phyloP scores from a whole-genome alignment of 2,888 invertebrate genomes.

The Ichneumoninae sp. region DNA sequence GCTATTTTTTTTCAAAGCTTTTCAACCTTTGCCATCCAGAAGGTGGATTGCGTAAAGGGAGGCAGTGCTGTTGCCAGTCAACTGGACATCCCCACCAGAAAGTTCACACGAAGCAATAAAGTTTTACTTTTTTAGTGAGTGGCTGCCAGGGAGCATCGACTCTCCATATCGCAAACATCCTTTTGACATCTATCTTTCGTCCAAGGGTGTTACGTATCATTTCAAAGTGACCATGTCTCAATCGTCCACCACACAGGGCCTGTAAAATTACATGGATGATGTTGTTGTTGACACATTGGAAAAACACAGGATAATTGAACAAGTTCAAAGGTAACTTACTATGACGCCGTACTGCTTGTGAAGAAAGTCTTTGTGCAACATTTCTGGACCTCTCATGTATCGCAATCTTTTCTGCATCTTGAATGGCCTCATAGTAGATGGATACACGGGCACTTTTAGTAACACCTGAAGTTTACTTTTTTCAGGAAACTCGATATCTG shows the following conservation, averaged over 20 bases:
- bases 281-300: not conserved
- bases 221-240: constrained; percentile 94
- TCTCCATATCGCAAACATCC: constrained; percentile 98
- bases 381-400: constrained; percentile 97
- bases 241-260: constrained; percentile 93
- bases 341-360: constrained; percentile 97
- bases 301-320: constrained; percentile 5
- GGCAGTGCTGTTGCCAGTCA: not conserved
- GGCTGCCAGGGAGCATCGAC: constrained; percentile 98
- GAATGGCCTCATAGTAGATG: constrained; percentile 88
- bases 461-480: constrained; percentile 89
- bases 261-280: constrained; percentile 78
- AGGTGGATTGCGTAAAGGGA: not conserved
- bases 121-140: constrained; percentile 90
- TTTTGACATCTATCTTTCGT: constrained; percentile 90
- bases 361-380: constrained; percentile 92
- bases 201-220: constrained; percentile 92
- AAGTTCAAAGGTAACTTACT: constrained; percentile 86
- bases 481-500: constrained; percentile 84
- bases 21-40: not conserved
- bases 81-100: not conserved
- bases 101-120: not conserved
- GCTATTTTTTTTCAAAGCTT: not conserved
- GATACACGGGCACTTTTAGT: constrained; percentile 90
- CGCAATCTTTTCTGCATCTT: constrained; percentile 94